Percentiles rank a stretch among this genome's conserved stretches.
phyloP scores from a whole-genome alignment of 2,113 vertebrate species.

The Cyanoramphus novaezelandiae region DNA sequence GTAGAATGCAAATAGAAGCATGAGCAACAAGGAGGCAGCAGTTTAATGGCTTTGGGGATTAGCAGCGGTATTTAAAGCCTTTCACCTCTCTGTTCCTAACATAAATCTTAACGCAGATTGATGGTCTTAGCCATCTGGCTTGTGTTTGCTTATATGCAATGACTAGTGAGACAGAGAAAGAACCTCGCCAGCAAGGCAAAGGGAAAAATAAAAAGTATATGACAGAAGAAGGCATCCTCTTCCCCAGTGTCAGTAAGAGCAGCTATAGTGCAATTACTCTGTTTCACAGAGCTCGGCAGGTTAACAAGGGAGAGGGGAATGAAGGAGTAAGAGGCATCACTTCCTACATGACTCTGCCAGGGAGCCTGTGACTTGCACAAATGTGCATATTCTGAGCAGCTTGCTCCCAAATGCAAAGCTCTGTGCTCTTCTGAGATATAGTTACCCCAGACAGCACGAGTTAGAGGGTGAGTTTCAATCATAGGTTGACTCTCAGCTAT shows the following conservation, averaged over 20 bases:
- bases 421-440: not conserved
- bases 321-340: not conserved
- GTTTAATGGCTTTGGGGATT: conserved; percentile 49
- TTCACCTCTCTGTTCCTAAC: conserved; percentile 37
- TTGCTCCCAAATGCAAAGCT: not conserved
- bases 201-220: not conserved
- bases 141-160: not conserved
- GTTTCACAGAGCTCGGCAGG: not conserved
- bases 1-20: not conserved
- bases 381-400: not conserved
- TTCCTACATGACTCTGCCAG: not conserved
- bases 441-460: not conserved
- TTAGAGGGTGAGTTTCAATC: not conserved
- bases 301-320: not conserved
- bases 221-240: not conserved
- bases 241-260: not conserved
- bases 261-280: not conserved
- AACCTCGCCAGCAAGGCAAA: conserved; percentile 3
- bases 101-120: conserved; percentile 33
- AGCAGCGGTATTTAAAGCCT: not conserved
- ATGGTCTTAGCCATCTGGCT: conserved; percentile 41
- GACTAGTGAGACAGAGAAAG: not conserved
- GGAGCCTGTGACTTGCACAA: not conserved
- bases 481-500: not conserved
- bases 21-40: not conserved